Evolutionary conservation across 1,140 invertebrate species (phyloP), one percentile per base, ranked within the genome.

Genomic region (Hycleus cichorii): DNA sequence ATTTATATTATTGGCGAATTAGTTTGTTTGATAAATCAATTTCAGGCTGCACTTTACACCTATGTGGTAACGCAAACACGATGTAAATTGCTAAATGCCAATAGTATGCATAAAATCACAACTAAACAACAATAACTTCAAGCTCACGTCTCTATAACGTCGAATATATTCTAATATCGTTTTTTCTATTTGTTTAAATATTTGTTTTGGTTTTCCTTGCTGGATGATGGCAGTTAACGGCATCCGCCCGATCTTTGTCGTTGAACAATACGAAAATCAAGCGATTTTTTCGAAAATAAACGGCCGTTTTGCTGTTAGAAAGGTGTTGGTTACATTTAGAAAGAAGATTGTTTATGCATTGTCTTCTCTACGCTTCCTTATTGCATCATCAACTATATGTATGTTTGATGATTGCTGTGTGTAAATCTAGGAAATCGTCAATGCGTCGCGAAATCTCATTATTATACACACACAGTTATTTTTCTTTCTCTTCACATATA

Each of bases 61-160:
- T 52, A 43, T 52, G 49, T 52, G 44, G 49, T 52, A 52, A 52
- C 49, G 27, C 40, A 52, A 52, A 52, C 49, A 52, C 49, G 49
- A 52, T 52, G 49, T 52, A 52, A 52, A 52, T 52, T 52, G 49
- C 49, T 43, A 52, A 52, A 52, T 52, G 49, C 49, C 49, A 52
- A 52, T 43, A 52, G 39, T 43, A 52, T 52, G 49, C 49, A 52
- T 52, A 52, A 52, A 52, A 52, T 52, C 49, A 43, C 49, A 52
- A 52, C 39, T 52, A 42, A 52, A 52, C 49, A 52, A 52, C 49
- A 52, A 52, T 52, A 52, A 52, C 49, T 52, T 39, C 44, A 24
- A 52, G 39, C 44, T 52, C 49, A 52, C 49, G 44, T 52, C 49
- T 50, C 39, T 32, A 32, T 32, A 32, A 32, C 32, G 32, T 32